Evolutionary conservation across 2,888 invertebrate species (phyloP).

Genomic region (Stegophylla sp.): DNA sequence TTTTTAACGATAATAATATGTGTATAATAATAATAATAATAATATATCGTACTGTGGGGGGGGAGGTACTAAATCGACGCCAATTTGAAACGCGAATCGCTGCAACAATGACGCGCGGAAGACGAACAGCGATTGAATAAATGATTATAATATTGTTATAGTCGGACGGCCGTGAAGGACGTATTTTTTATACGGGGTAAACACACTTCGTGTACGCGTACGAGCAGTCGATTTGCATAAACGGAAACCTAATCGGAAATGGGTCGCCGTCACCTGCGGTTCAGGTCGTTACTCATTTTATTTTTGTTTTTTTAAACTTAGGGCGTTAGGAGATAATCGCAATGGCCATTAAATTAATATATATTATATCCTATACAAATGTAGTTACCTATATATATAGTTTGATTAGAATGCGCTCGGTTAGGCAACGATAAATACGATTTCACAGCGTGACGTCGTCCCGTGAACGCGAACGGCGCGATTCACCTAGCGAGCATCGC

Average conservation of each 20-base stretch:
- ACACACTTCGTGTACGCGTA: no score
- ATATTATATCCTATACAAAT: not conserved
- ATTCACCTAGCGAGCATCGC: no score
- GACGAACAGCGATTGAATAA: no score
- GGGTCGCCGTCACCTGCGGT: not conserved
- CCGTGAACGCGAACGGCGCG: not conserved
- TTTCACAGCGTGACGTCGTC: slow-evolving; percentile 2
- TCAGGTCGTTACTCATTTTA: not conserved
- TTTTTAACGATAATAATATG: no score
- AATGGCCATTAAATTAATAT: not conserved
- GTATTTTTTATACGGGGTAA: no score
- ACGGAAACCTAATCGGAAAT: not conserved
- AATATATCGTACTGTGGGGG: no score
- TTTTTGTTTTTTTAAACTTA: not conserved
- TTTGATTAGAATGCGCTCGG: slow-evolving; percentile 14
- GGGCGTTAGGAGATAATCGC: not conserved
- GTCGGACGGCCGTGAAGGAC: no score
- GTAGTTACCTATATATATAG: no score
- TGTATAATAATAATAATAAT: no score
- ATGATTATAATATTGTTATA: no score
- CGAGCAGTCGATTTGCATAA: not conserved
- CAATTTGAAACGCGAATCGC: no score
- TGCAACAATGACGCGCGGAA: not conserved
- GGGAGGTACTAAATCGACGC: no score
- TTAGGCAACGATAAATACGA: slow-evolving; percentile 23